Evolutionary conservation across 2,797 vertebrate species (phyloP), one percentile per base, ranked within the genome.

Genomic region (Margarornis squamiger): DNA sequence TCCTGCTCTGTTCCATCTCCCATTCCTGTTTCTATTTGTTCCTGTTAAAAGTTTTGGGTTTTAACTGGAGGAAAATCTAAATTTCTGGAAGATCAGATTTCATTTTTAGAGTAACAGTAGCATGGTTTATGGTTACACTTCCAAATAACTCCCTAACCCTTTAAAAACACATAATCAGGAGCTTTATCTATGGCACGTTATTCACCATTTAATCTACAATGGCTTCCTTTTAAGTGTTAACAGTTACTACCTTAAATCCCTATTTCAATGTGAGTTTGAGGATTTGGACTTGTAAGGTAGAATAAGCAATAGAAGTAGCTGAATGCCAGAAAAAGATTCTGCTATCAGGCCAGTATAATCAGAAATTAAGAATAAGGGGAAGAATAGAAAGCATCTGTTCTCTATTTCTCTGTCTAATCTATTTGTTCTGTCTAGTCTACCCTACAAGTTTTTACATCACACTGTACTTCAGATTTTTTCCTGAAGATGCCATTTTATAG

Each of bases 391-490:
- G 41, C 52, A 85, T 88, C 39, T 76, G 32, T 79, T 94, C 82
- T 76, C 48, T 63, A 3, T 88, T 90, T 70, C 58, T 91, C 29
- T 88, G 58, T 82, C 62, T 95, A 61, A 91, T 86, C 72, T 81
- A 39, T 83, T 95, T 97, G 17, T 84, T 93, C 88, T 93, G 76
- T 79, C 77, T 84, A 8, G 59, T 75, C 80, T 82, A 57, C 38
- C 77, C 74, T 77, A 46, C 45, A 77, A 65, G 38, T 63, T 95
- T 95, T 85, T 92, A 68, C 59, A 91, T 54, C 79, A 58, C 38
- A 9, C 14, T 59, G 46, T 72, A 68, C 59, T 88, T 84, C 79
- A 94, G 92, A 96, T 58, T 62, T 74, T 30, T 94, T 97, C 97
- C 88, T 94, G 93, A 96, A 92, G 83, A 58, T 90, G 27, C 58